Percentiles rank a stretch among this genome's conserved stretches.
Conservation (phyloP, 2,797 vertebrate genomes). For the Danionella dracula region DNA sequence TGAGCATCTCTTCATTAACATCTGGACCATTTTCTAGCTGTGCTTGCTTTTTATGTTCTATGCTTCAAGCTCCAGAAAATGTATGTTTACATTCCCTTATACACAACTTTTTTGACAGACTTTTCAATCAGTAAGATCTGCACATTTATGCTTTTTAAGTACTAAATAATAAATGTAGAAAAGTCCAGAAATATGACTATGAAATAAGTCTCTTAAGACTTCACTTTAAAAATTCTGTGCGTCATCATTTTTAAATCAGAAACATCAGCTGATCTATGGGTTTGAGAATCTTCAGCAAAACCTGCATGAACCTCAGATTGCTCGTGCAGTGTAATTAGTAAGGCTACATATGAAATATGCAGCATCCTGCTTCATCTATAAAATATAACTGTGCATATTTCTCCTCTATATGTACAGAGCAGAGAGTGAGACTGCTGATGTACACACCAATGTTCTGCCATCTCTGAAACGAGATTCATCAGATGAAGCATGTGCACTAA, state of each 20-base stretch:
- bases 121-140: too few relatives aligned
- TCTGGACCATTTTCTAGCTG: too few relatives aligned
- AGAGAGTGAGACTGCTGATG: not conserved
- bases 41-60: too few relatives aligned
- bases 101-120: too few relatives aligned
- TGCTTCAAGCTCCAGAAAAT: too few relatives aligned
- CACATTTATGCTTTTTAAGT: not conserved
- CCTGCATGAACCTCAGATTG: not conserved
- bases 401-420: not conserved
- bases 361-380: constrained; percentile 8
- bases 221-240: not conserved
- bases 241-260: not conserved
- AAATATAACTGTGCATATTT: not conserved
- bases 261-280: not conserved
- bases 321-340: not conserved
- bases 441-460: not conserved
- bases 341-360: constrained; percentile 3
- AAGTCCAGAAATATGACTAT: not conserved
- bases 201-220: not conserved
- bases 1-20: too few relatives aligned
- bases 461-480: not conserved
- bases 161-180: not conserved
- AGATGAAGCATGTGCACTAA: not conserved
- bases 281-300: not conserved
- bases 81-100: too few relatives aligned